These are phyloP conservation scores for Apostichopus parvimensis DNA, from an alignment of 35 echinoderm and acorn worm species.

Conservation along the genomic window DNA sequence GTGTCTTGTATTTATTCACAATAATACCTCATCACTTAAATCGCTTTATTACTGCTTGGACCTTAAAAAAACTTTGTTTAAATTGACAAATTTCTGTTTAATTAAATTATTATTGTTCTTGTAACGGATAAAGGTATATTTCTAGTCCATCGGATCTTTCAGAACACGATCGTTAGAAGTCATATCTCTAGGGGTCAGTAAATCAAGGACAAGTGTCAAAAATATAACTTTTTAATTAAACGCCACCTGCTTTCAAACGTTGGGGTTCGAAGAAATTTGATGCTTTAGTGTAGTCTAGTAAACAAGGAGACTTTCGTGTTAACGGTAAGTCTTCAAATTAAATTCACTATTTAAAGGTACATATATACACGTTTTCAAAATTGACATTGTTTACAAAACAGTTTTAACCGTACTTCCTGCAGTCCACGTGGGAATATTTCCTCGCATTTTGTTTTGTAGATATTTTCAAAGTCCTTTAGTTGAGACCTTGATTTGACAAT, in stretches of 20 bases:
- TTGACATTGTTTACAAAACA: not conserved
- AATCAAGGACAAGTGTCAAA: conserved; percentile 15
- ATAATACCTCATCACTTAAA: no score
- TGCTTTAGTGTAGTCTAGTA: not conserved
- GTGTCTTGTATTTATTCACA: no score
- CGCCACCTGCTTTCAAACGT: not conserved
- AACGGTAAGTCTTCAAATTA: not conserved
- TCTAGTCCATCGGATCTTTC: not conserved
- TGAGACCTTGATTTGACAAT: no score
- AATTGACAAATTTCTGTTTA: not conserved
- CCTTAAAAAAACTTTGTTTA: no score
- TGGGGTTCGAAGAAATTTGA: not conserved
- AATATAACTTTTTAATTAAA: conserved; percentile 28
- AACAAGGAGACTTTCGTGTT: not conserved
- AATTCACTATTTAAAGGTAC: not conserved
- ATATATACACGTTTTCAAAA: not conserved
- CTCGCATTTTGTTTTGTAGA: no score
- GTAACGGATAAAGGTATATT: not conserved
- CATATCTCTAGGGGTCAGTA: not conserved
- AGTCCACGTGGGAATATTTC: not conserved
- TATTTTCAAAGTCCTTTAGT: no score
- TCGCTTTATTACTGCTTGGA: no score
- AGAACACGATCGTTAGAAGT: not conserved
- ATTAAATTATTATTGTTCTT: not conserved
- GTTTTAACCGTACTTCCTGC: not conserved